Percentiles rank a stretch among this genome's conserved stretches.
phyloP scores from a whole-genome alignment of 2,113 vertebrate species.

The Dascyllus trimaculatus region DNA sequence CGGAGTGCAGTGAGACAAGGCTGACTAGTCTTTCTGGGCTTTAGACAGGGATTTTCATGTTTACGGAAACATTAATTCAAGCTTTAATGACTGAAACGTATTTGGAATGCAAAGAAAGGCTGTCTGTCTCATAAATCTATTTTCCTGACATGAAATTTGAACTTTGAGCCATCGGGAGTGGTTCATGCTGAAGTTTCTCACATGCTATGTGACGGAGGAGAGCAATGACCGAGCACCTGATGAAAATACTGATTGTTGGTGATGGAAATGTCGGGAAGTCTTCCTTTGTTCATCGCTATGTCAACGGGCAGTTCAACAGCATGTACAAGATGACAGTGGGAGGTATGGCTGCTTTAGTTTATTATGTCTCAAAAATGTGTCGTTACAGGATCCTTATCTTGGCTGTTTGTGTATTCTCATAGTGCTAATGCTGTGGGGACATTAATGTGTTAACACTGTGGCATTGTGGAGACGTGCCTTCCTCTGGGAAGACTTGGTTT shows the following conservation, averaged over 20 bases:
- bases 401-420: too few species aligned
- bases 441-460: too few species aligned
- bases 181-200: neutral
- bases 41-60: neutral
- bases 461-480: too few species aligned
- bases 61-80: neutral
- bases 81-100: neutral
- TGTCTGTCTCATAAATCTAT: neutral
- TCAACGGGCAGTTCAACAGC: constrained; percentile 88
- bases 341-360: constrained; percentile 78
- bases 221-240: constrained; percentile 84
- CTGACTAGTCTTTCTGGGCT: neutral
- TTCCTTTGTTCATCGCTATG: constrained; percentile 88
- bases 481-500: too few species aligned
- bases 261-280: constrained; percentile 90
- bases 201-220: constrained; percentile 40
- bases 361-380: neutral
- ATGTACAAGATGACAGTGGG: constrained; percentile 91
- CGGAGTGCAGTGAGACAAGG: neutral
- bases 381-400: neutral
- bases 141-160: constrained; percentile 17
- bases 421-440: too few species aligned
- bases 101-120: neutral
- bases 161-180: constrained; percentile 30
- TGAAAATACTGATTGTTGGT: constrained; percentile 91